Conservation (phyloP, 2,888 invertebrate species). For the Subacronicta megacephala region DNA sequence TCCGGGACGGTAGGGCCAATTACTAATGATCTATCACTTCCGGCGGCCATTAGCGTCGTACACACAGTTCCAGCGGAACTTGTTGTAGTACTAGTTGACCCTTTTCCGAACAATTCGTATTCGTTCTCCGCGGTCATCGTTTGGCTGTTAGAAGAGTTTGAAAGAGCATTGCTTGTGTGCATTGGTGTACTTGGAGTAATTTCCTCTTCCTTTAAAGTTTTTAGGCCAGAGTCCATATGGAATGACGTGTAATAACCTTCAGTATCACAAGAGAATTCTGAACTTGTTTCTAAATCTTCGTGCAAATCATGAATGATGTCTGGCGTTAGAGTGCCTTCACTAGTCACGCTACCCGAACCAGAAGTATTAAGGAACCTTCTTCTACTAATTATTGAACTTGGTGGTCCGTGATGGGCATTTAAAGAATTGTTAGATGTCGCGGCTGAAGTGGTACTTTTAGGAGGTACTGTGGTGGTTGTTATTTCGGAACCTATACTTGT, state of each 20-base stretch:
- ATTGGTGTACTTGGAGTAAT: constrained; percentile 92
- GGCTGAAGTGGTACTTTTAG: constrained; percentile 92
- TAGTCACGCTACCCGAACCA: constrained; percentile 95
- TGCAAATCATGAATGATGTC: constrained; percentile 94
- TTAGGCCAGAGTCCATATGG: constrained; percentile 98
- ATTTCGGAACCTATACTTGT: constrained; percentile 96
- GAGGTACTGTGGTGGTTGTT: constrained; percentile 91
- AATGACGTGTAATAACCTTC: constrained; percentile 99
- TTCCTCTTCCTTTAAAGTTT: constrained; percentile 93
- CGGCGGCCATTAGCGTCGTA: constrained; percentile 93
- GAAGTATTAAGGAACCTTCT: constrained; percentile 92
- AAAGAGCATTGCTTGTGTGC: constrained; percentile 92
- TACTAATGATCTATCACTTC: constrained; percentile 90
- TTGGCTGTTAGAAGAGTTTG: constrained; percentile 92
- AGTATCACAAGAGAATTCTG: constrained; percentile 98
- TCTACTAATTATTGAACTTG: constrained; percentile 92
- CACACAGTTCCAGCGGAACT: constrained; percentile 97
- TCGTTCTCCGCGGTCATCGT: constrained; percentile 95
- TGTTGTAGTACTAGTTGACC: constrained; percentile 96
- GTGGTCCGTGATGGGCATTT: constrained; percentile 91
- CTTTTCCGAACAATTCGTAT: constrained; percentile 97
- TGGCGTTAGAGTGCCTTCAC: constrained; percentile 95
- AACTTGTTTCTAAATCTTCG: constrained; percentile 96
- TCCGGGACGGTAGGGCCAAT: constrained; percentile 95
- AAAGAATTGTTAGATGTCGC: constrained; percentile 93